Evolutionary conservation across 1,140 invertebrate genomes (phyloP).

Genomic region (Musca domestica): DNA sequence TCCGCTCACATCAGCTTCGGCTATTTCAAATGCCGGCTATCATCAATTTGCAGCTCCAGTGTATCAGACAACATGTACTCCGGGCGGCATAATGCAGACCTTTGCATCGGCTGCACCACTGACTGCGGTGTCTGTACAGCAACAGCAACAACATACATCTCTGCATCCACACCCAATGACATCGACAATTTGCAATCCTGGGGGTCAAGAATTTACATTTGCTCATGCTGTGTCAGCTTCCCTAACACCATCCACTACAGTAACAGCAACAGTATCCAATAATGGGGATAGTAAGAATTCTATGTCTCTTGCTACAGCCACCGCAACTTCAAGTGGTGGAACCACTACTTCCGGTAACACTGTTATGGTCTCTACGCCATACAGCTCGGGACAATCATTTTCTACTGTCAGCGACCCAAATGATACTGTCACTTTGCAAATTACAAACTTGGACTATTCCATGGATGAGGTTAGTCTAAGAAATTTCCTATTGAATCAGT

Average conservation of each 20-base stretch:
- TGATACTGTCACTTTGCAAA: slow-evolving; percentile 46
- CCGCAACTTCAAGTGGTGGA: background rate
- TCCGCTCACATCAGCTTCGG: background rate
- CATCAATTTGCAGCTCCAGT: slow-evolving; percentile 23
- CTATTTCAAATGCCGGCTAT: slow-evolving; percentile 1
- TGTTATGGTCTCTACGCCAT: background rate
- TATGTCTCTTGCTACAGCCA: slow-evolving; percentile 5
- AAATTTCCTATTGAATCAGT: slow-evolving; percentile 44
- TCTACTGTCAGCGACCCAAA: slow-evolving; percentile 28
- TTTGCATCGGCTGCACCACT: background rate
- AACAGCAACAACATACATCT: background rate
- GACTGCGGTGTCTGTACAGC: slow-evolving; percentile 8
- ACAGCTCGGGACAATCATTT: background rate
- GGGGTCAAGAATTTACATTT: background rate
- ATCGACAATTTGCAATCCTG: background rate
- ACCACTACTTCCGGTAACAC: background rate
- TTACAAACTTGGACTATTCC: slow-evolving; percentile 52
- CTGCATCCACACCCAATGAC: background rate
- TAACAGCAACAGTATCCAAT: background rate
- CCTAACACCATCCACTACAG: background rate
- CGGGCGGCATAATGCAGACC: slow-evolving; percentile 28
- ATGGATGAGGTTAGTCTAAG: slow-evolving; percentile 46
- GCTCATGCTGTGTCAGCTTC: slow-evolving; percentile 14
- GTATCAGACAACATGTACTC: slow-evolving; percentile 16
- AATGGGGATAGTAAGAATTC: background rate